phyloP scores from a whole-genome alignment of 2,888 invertebrate genomes.

The Gibbula magus region DNA sequence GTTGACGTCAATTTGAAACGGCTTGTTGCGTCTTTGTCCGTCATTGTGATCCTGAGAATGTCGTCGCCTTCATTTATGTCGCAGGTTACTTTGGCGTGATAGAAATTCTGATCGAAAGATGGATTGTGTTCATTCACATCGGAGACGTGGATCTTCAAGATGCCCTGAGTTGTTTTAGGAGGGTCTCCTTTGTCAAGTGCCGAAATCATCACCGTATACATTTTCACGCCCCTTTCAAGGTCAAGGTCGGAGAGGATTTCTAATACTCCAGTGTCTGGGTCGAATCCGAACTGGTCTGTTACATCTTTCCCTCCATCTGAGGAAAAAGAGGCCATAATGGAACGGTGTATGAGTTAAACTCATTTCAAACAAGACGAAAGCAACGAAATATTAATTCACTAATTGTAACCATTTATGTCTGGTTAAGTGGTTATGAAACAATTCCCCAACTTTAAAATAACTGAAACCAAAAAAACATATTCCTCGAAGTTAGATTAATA shows the following conservation, averaged over 20 bases:
- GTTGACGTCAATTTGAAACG: background rate
- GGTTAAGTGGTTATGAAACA: no score
- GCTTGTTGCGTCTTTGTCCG: constrained; percentile 5
- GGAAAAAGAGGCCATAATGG: no score
- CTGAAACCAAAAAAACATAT: no score
- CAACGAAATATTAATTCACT: no score
- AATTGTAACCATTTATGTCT: no score
- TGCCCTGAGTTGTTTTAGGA: background rate
- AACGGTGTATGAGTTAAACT: no score
- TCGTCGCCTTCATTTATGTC: background rate
- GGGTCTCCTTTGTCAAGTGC: background rate
- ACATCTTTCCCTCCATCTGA: background rate
- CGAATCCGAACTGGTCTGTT: background rate
- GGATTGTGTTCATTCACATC: constrained; percentile 3
- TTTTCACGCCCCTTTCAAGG: background rate
- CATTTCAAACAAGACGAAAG: no score
- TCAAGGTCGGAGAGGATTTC: background rate
- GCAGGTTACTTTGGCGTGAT: background rate
- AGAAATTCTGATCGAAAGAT: background rate
- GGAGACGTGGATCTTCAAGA: background rate
- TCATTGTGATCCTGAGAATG: background rate
- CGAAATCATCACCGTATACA: background rate
- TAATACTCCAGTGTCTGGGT: background rate
- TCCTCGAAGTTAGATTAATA: no score
- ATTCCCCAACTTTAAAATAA: no score